A percentile compares a stretch with the other conserved stretches of the same genome.
Conservation (phyloP, 2,797 vertebrate species). For the Urophycis tenuis region DNA sequence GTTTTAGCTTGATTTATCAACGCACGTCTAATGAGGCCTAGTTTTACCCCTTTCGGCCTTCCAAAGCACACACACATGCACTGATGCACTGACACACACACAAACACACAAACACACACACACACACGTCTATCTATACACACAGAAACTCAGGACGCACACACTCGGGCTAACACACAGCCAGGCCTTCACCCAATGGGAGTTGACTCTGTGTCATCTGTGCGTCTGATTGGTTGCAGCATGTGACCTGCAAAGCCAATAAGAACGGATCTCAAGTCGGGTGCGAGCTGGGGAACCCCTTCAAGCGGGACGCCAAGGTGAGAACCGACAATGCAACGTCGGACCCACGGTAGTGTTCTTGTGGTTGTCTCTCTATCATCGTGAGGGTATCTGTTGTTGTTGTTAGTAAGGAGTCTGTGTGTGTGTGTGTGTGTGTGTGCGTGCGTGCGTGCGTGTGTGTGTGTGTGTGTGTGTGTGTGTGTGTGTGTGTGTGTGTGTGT, state of each 20-base stretch:
- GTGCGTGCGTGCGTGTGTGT: conserved; percentile 14
- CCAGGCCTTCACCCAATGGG: background rate
- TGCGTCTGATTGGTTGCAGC: conserved; percentile 42
- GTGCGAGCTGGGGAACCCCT: conserved; percentile 93
- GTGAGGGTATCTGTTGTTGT: background rate
- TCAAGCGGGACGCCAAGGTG: conserved; percentile 78
- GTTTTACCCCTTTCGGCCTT: too few species aligned
- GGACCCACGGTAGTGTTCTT: too few species aligned
- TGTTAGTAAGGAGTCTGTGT: background rate
- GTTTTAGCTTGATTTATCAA: too few species aligned
- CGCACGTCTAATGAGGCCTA: too few species aligned
- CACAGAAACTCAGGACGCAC: background rate
- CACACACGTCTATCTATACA: too few species aligned
- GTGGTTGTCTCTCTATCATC: too few species aligned
- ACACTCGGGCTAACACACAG: background rate
- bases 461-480: conserved; percentile 23
- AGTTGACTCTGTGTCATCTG: background rate
- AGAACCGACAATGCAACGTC: too few species aligned
- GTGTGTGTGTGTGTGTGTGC: background rate
- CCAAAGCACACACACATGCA: background rate
- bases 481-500: background rate
- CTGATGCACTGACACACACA: background rate
- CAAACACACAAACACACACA: too few species aligned
- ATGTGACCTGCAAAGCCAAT: conserved; percentile 76
- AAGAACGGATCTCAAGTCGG: conserved; percentile 78